Evolutionary conservation across 2,113 vertebrate genomes (phyloP), one percentile per base, ranked within the genome.

Genomic region (Coreoperca whiteheadi): DNA sequence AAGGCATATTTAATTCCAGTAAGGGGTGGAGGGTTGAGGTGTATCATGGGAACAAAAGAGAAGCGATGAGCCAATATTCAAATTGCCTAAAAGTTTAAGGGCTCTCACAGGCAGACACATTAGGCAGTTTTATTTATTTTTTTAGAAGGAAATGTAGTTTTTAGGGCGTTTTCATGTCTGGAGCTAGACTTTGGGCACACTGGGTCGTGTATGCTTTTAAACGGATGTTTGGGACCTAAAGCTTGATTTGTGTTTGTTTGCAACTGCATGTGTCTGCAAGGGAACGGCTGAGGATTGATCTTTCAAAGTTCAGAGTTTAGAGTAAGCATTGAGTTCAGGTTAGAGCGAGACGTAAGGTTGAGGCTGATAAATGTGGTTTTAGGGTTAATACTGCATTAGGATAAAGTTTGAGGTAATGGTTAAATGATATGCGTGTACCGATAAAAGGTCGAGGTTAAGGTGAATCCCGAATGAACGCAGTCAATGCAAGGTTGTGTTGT

Each of bases 1-100:
- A 81, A 86, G 70, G 84, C 28, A 61, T 60, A 65, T 92, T 91
- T 89, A 81, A 86, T 89, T 92, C 70, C 43, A 74, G 81, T 63
- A 48, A 64, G 54, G 37, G 79, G 63, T 63, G 53, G 65, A 75
- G 51, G 71, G 82, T 74, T 84, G 84, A 86, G 70, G 73, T 84
- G 77, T 46, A 84, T 85, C 75, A 74, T 79, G 77, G 86, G 79
- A 90, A 80, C 75, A 83, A 83, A 89, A 77, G 69, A 65, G 81
- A 68, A 80, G 59, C 37, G 15, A 77, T 77, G 34, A 83, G 81
- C 66, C 59, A 65, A 79, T 69, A 83, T 89, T 83, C 65, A 79
- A 74, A 74, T 68, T 60, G 41, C 78, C 50, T 15, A 18, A 79
- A 88, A 72, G 68, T 85, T 72, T 43, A 81, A 83, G 78, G 50